Conservation (phyloP, 1,140 invertebrate genomes). For the Lepidurus packardi region DNA sequence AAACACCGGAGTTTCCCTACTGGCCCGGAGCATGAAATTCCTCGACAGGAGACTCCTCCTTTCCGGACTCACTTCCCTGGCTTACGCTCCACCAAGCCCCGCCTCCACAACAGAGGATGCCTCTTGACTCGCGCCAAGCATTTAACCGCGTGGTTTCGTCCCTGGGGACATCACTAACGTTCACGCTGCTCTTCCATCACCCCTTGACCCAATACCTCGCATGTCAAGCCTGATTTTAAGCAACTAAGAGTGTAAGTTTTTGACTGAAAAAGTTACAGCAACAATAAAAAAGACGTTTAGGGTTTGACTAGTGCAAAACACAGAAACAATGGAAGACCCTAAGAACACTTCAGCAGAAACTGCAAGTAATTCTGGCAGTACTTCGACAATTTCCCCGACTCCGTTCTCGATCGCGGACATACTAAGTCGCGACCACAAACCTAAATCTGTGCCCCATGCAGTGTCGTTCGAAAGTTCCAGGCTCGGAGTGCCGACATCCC, state of each 20-base stretch:
- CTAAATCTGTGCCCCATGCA: background rate
- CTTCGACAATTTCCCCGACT: conserved; percentile 4
- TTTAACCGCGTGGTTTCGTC: conserved; percentile 7
- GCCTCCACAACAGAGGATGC: background rate
- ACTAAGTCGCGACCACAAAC: conserved; percentile 27
- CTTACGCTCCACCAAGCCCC: background rate
- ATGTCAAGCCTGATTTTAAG: background rate
- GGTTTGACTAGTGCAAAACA: background rate
- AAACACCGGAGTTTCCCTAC: background rate
- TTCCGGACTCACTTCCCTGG: background rate
- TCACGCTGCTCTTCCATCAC: background rate
- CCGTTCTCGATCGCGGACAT: conserved; percentile 35
- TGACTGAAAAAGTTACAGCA: no score
- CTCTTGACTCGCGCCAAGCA: background rate
- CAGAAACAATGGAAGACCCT: background rate
- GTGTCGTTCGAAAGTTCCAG: background rate
- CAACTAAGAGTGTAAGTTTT: no score
- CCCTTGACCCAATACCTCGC: background rate
- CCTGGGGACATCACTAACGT: background rate
- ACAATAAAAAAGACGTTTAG: background rate
- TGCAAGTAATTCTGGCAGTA: background rate
- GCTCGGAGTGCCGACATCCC: background rate
- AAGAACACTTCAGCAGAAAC: background rate
- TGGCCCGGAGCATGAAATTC: background rate
- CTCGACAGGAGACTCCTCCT: background rate